These are phyloP conservation scores for Platynereis dumerilii DNA, from an alignment of 2,888 invertebrate genomes.

Conservation along the genomic window DNA sequence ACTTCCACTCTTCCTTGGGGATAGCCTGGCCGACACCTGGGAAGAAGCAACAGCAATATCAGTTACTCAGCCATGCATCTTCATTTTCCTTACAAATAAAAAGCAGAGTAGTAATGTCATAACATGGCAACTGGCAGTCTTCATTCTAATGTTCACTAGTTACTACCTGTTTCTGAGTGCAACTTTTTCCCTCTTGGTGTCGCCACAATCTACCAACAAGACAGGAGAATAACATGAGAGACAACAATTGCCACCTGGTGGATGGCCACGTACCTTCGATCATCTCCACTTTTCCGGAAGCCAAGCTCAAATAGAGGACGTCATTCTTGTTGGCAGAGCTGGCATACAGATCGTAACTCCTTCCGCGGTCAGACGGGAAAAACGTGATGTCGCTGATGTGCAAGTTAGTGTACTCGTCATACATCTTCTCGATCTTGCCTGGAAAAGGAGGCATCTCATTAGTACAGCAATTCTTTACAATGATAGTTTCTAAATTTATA, in stretches of 20 bases:
- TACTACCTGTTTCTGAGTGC: too few relatives aligned
- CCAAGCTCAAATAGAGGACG: slow-evolving; percentile 74
- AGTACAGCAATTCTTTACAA: too few relatives aligned
- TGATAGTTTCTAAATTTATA: too few relatives aligned
- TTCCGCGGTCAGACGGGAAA: slow-evolving; percentile 75
- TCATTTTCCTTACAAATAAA: too few relatives aligned
- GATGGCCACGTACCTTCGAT: slow-evolving; percentile 73
- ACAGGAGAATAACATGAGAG: too few relatives aligned
- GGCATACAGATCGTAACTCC: slow-evolving; percentile 78
- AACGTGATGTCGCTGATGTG: slow-evolving; percentile 77
- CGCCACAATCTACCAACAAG: too few relatives aligned
- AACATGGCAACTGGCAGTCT: too few relatives aligned
- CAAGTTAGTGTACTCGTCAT: slow-evolving; percentile 77
- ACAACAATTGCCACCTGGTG: not conserved
- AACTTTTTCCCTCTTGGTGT: too few relatives aligned
- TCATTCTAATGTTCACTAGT: too few relatives aligned
- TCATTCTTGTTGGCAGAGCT: slow-evolving; percentile 74
- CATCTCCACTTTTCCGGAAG: slow-evolving; percentile 74
- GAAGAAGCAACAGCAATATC: too few relatives aligned
- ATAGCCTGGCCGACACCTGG: slow-evolving; percentile 62
- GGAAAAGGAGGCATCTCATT: not conserved
- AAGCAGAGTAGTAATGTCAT: too few relatives aligned
- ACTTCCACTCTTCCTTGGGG: slow-evolving; percentile 65
- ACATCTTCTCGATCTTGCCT: slow-evolving; percentile 66
- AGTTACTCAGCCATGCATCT: too few relatives aligned